Base-by-base conservation (phyloP, 2,113 vertebrate species). In the Nesospiza acunhae region DNA sequence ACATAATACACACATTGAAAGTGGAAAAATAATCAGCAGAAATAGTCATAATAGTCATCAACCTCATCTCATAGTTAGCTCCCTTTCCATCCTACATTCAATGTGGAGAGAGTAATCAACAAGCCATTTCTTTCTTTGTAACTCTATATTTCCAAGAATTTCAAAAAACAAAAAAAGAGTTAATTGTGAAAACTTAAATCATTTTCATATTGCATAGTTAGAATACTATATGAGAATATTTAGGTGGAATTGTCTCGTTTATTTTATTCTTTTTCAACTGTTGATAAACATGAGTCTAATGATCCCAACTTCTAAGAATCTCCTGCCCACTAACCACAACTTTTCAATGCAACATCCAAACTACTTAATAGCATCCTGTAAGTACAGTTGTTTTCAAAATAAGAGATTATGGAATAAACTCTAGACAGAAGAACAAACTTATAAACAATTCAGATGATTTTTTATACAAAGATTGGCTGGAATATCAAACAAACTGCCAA, bases 401-500 rank as follows among this genome's bases (percentile, higher is more conserved):
- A 95, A 91, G 60, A 90, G 75, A 95, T 74, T 62, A 69, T 72
- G 78, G 63, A 89, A 96, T 87, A 91, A 93, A 90, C 70, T 93
- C 83, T 78, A 84, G 94, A 94, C 95, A 95, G 63, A 31, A 96
- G 39, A 31, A 97, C 95, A 97, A 96, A 69, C 31, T 83, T 95
- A 85, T 95, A 96, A 97, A 97, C 89, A 97, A 94, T 85, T 92
- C 85, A 96, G 87, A 87, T 85, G 75, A 93, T 53, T 84, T 84
- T 94, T 97, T 93, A 92, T 66, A 92, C 89, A 92, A 82, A 95
- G 67, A 92, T 83, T 92, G 74, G 83, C 79, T 95, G 89, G 90
- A 96, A 95, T 93, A 97, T 94, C 80, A 90, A 95, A 90, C 41
- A 93, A 90, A 78, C 33, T 95, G 95, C 95, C 96, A 96, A 78